A percentile compares a stretch with the other conserved stretches of the same genome.
Conservation (phyloP, 2,888 invertebrate genomes). For the Hypolimnas misippus region DNA sequence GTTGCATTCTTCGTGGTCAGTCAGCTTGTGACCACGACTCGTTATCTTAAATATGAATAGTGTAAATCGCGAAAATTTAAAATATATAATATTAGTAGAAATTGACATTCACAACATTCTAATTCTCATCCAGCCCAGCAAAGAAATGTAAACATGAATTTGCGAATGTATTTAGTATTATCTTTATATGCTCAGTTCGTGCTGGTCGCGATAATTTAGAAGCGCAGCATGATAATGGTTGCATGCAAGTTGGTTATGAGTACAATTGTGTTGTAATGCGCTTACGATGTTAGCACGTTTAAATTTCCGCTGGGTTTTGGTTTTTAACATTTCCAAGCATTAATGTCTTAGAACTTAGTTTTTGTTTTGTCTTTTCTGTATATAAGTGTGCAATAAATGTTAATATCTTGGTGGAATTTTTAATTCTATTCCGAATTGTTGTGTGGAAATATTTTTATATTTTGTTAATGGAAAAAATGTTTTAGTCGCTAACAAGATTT, state of each 20-base stretch:
- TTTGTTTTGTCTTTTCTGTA: not conserved
- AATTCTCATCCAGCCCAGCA: no score
- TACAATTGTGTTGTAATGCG: slow-evolving; percentile 16
- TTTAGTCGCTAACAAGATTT: no score
- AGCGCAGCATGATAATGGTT: slow-evolving; percentile 14
- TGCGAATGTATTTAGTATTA: slow-evolving; percentile 15
- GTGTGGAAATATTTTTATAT: no score
- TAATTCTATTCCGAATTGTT: no score
- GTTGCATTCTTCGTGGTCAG: no score
- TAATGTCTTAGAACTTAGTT: slow-evolving; percentile 1
- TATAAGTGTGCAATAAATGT: not conserved
- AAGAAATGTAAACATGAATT: slow-evolving; percentile 1
- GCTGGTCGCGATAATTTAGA: slow-evolving; percentile 20
- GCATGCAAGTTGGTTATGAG: slow-evolving; percentile 21
- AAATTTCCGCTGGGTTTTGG: slow-evolving; percentile 11
- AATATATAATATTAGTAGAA: no score
- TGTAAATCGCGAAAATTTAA: no score
- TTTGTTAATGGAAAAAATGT: no score
- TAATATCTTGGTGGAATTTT: no score
- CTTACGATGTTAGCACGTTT: slow-evolving; percentile 18
- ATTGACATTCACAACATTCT: no score
- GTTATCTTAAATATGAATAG: no score
- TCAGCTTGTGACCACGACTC: no score
- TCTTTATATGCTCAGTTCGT: slow-evolving; percentile 23
- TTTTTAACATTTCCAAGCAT: slow-evolving; percentile 9